phyloP scores from a whole-genome alignment of 2,113 vertebrate genomes.

The Halichoeres trimaculatus region DNA sequence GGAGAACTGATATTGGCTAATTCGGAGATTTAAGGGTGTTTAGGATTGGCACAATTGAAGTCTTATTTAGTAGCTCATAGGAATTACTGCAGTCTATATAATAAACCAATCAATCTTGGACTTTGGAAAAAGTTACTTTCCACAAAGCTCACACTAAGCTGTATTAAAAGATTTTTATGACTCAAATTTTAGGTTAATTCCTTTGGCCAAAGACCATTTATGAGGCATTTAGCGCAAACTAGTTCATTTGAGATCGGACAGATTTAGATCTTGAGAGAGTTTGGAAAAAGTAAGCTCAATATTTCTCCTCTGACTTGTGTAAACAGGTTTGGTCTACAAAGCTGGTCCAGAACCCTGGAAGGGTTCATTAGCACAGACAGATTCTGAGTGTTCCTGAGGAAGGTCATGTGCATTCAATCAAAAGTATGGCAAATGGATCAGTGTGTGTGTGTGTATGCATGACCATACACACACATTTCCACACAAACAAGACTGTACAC shows the following conservation, averaged over 20 bases:
- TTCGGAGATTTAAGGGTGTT: background rate
- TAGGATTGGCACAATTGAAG: background rate
- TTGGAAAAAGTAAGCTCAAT: background rate
- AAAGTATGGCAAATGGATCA: conserved; percentile 1
- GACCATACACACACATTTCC: background rate
- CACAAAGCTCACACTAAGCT: background rate
- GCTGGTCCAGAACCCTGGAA: background rate
- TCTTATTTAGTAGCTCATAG: too few relatives aligned
- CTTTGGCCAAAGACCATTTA: background rate
- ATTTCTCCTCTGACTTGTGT: background rate
- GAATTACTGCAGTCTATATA: too few relatives aligned
- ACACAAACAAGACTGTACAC: background rate
- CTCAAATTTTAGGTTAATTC: background rate
- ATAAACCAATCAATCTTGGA: background rate
- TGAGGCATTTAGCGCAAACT: background rate
- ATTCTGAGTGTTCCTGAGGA: background rate
- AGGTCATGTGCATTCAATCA: conserved; percentile 17
- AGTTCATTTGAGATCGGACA: background rate
- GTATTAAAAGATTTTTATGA: background rate
- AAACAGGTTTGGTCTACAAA: background rate
- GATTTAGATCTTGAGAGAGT: background rate
- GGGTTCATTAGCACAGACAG: background rate
- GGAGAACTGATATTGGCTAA: background rate
- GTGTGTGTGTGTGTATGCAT: background rate
- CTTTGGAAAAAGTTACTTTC: background rate